Conservation (phyloP, 2,113 vertebrate species). For the Progne subis region DNA sequence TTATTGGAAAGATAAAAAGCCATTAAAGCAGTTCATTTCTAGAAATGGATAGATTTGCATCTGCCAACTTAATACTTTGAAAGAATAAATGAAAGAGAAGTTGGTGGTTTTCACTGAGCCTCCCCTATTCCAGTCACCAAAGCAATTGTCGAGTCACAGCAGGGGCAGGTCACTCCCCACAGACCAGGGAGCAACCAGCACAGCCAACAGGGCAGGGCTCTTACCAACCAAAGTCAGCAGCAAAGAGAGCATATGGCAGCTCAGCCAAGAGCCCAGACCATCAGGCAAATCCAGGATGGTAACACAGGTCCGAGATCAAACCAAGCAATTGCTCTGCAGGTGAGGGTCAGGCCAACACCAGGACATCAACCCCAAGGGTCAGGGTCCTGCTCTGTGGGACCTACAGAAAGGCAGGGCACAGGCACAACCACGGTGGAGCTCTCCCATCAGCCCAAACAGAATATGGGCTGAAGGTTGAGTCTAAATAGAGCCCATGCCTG, state of each 20-base stretch:
- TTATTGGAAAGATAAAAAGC: neutral
- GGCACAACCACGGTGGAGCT: fast-evolving
- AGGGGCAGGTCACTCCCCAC: neutral
- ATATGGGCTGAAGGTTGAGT: fast-evolving
- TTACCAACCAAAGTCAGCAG: neutral
- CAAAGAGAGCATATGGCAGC: neutral
- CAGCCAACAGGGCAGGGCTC: neutral
- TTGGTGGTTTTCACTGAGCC: neutral
- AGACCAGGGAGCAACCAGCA: neutral
- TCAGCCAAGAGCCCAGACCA: neutral
- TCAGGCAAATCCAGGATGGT: neutral
- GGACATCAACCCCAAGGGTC: fast-evolving
- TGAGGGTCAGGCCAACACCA: fast-evolving
- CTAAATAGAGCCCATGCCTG: neutral
- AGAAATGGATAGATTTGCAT: neutral
- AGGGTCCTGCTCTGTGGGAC: fast-evolving
- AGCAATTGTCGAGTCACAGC: neutral
- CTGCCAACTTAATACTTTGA: neutral
- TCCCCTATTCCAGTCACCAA: neutral
- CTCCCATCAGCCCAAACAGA: fast-evolving
- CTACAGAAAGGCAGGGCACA: neutral
- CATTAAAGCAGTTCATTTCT: neutral
- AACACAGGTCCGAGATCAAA: neutral
- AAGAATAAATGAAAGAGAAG: neutral
- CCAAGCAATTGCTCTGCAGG: neutral